These are phyloP conservation scores for Apteryx mantelli DNA, from an alignment of 2,113 vertebrate genomes.

Conservation along the genomic window DNA sequence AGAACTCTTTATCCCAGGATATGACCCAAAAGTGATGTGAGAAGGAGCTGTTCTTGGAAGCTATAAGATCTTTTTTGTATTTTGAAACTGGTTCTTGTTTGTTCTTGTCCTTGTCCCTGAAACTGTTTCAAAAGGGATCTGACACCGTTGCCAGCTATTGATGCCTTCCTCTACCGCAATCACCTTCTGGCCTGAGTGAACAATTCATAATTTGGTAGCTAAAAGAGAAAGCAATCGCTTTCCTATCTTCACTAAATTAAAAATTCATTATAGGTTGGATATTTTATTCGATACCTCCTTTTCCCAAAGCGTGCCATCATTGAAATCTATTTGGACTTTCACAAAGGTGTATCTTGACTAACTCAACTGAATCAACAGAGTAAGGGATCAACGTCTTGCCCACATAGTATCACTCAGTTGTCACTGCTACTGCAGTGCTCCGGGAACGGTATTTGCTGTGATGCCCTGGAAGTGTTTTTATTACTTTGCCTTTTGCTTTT, in stretches of 20 bases:
- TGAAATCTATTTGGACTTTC: background rate
- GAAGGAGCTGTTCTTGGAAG: background rate
- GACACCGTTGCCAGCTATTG: background rate
- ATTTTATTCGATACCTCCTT: background rate
- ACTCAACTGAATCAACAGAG: background rate
- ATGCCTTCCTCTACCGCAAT: fast-evolving
- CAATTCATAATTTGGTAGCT: background rate
- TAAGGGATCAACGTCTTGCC: background rate
- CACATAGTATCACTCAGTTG: background rate
- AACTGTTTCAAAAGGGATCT: background rate
- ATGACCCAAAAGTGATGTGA: background rate
- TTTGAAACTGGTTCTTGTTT: background rate
- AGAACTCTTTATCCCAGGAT: background rate
- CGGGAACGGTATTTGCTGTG: background rate
- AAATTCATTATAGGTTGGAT: background rate
- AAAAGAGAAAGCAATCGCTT: background rate
- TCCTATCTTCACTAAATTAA: background rate
- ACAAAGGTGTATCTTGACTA: background rate
- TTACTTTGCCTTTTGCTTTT: background rate
- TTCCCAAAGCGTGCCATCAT: background rate
- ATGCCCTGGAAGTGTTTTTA: background rate
- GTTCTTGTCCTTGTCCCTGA: background rate
- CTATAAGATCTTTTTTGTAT: background rate
- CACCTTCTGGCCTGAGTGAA: fast-evolving
- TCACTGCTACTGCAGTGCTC: background rate